phyloP scores from a whole-genome alignment of 2,113 vertebrate genomes.

The Sylvietta virens region DNA sequence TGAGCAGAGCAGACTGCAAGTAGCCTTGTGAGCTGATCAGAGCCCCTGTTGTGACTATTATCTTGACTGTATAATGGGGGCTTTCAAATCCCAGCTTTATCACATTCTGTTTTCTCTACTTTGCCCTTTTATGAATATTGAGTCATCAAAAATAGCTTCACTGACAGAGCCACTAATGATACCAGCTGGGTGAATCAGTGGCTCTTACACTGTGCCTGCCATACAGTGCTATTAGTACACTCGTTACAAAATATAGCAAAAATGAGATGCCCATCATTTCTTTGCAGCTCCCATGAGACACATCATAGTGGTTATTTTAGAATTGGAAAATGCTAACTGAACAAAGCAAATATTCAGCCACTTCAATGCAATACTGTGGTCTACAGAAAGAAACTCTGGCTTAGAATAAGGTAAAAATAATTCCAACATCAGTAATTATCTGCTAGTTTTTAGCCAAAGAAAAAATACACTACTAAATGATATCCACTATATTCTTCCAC shows the following conservation, averaged over 20 bases:
- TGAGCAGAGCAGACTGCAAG: background rate
- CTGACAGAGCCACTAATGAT: constrained; percentile 49
- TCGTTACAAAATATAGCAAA: background rate
- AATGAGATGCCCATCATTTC: constrained; percentile 36
- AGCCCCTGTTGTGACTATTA: constrained; percentile 45
- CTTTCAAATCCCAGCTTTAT: constrained; percentile 60
- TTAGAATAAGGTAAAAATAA: background rate
- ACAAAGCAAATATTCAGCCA: background rate
- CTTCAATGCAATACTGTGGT: background rate
- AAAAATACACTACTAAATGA: background rate
- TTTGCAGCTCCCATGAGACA: constrained; percentile 10
- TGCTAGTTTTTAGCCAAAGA: background rate
- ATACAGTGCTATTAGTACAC: background rate
- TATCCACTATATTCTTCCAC: background rate
- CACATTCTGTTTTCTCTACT: constrained; percentile 62
- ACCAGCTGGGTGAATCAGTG: constrained; percentile 56
- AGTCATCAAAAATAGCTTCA: constrained; percentile 63
- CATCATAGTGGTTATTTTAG: constrained; percentile 21
- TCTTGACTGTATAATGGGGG: constrained; percentile 40
- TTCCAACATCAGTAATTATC: background rate
- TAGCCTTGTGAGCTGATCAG: constrained; percentile 9
- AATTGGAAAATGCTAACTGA: background rate
- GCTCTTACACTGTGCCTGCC: constrained; percentile 13
- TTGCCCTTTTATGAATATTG: constrained; percentile 63
- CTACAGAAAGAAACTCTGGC: background rate